phyloP scores from a whole-genome alignment of 1,140 invertebrate genomes.

The Myzus persicae region DNA sequence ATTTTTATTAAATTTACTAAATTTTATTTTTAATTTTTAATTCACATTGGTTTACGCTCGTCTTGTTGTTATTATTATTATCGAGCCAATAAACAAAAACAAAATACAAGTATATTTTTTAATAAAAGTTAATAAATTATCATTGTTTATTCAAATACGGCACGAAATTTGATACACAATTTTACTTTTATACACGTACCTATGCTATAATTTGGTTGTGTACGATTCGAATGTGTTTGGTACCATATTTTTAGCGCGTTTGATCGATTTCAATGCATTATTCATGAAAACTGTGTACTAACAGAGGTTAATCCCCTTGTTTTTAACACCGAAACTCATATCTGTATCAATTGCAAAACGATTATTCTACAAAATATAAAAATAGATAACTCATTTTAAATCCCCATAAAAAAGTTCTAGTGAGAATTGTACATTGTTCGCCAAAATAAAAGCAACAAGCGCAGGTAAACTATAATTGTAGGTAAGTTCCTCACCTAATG shows the following conservation, averaged over 20 bases:
- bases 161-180: neutral
- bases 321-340: neutral
- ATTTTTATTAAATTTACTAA: no score
- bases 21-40: no score
- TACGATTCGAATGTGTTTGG: neutral
- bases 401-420: neutral
- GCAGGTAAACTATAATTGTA: no score
- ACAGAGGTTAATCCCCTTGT: neutral
- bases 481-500: no score
- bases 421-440: neutral
- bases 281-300: neutral
- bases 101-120: neutral
- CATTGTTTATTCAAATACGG: neutral
- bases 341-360: neutral
- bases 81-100: neutral
- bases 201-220: neutral
- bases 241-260: neutral
- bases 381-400: neutral
- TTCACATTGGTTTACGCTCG: neutral
- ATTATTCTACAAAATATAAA: neutral
- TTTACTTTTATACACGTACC: neutral
- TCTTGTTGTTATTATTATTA: neutral
- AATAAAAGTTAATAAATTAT: conserved; percentile 11
- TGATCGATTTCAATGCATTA: conserved; percentile 24
- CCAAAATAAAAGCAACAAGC: neutral